Conservation (phyloP, 1,140 invertebrate species). For the Colletes gigas region DNA sequence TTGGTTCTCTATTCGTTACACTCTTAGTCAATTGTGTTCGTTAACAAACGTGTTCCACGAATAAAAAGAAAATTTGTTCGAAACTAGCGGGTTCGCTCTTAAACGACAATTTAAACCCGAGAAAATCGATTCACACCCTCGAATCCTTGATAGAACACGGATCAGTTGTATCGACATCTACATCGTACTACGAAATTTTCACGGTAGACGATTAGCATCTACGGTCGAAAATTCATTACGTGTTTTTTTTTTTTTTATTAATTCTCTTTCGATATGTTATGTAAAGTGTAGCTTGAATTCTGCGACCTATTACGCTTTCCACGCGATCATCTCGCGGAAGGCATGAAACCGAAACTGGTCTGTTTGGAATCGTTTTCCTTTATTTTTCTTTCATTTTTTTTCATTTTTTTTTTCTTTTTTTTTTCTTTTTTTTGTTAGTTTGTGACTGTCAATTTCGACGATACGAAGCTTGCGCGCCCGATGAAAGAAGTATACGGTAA, state of each 20-base stretch:
- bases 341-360: slow-evolving; percentile 60
- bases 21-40: slow-evolving; percentile 10
- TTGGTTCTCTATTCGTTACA: slow-evolving; percentile 44
- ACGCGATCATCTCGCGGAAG: slow-evolving; percentile 42
- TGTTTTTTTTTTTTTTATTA: slow-evolving; percentile 4
- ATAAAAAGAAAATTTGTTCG: slow-evolving; percentile 35
- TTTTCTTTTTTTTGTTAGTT: not conserved
- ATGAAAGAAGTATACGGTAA: slow-evolving; percentile 3
- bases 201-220: slow-evolving; percentile 51
- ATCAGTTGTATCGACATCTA: slow-evolving; percentile 49
- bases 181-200: slow-evolving; percentile 51
- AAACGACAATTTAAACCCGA: slow-evolving; percentile 29
- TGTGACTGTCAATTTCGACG: not conserved
- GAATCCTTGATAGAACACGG: slow-evolving; percentile 50
- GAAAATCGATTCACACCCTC: slow-evolving; percentile 10
- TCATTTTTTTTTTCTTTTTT: not conserved
- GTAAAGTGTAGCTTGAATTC: slow-evolving; percentile 55
- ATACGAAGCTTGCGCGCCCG: not conserved
- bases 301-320: slow-evolving; percentile 23
- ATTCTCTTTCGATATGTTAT: slow-evolving; percentile 63
- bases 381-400: not conserved
- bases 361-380: not conserved
- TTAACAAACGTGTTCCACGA: slow-evolving; percentile 28
- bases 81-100: slow-evolving; percentile 22
- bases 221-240: slow-evolving; percentile 42